Conservation (phyloP, 2,888 invertebrate species). For the Leptopilina drosophilae region DNA sequence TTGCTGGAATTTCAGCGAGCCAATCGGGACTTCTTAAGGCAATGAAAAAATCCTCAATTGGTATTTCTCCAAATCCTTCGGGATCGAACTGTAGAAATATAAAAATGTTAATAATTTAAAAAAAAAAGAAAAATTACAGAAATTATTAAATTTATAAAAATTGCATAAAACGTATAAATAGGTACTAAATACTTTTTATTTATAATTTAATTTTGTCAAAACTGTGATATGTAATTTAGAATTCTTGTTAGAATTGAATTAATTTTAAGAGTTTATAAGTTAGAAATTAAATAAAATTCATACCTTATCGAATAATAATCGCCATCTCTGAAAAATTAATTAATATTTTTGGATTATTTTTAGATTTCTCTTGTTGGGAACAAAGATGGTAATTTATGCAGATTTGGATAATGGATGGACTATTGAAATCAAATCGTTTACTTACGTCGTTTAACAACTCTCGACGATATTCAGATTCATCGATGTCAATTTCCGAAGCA, state of each 20-base stretch:
- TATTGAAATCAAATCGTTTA: slow-evolving; percentile 59
- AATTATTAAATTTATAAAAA: not conserved
- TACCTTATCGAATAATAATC: slow-evolving; percentile 91
- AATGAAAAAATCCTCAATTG: slow-evolving; percentile 88
- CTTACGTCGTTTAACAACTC: slow-evolving; percentile 90
- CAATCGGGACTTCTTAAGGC: slow-evolving; percentile 89
- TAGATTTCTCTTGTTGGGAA: not conserved
- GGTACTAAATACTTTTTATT: not conserved
- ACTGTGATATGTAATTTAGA: not conserved
- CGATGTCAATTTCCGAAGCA: slow-evolving; percentile 83
- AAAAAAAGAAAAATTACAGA: too few relatives aligned
- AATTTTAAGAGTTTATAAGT: not conserved
- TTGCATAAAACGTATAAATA: not conserved
- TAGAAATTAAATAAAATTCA: slow-evolving; percentile 26
- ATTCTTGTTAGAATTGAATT: not conserved
- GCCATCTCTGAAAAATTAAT: slow-evolving; percentile 87
- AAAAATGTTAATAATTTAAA: not conserved
- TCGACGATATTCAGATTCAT: slow-evolving; percentile 87
- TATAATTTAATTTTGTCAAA: not conserved
- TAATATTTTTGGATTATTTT: slow-evolving; percentile 35
- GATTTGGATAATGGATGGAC: not conserved
- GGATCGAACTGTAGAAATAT: slow-evolving; percentile 86
- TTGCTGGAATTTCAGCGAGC: slow-evolving; percentile 85
- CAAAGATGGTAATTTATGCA: too few relatives aligned
- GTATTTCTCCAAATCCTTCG: slow-evolving; percentile 95